phyloP scores from a whole-genome alignment of 2,113 vertebrate genomes.

The Oryzias curvinotus region DNA sequence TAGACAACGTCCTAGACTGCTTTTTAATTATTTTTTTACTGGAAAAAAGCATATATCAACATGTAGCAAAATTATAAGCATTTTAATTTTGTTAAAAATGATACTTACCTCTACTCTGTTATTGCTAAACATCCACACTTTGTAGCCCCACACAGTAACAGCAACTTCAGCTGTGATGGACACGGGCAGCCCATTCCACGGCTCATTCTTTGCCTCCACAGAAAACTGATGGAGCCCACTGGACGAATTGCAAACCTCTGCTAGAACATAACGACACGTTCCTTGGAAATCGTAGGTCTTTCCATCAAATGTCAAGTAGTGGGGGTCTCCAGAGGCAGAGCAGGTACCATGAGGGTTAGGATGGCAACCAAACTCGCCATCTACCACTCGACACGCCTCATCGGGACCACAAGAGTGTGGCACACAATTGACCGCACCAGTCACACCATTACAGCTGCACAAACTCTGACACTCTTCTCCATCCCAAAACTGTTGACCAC shows the following conservation, averaged over 20 bases:
- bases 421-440: slow-evolving; percentile 1
- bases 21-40: no score
- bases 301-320: slow-evolving; percentile 66
- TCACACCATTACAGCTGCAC: slow-evolving; percentile 45
- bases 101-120: slow-evolving; percentile 46
- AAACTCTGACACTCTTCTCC: slow-evolving; percentile 33
- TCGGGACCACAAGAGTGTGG: slow-evolving; percentile 23
- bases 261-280: slow-evolving; percentile 64
- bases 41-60: no score
- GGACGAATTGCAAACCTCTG: slow-evolving; percentile 28
- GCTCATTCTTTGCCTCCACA: slow-evolving; percentile 66
- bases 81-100: rapidly evolving
- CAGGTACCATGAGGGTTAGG: slow-evolving; percentile 48
- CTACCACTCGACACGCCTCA: slow-evolving; percentile 59
- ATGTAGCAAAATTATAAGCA: not conserved
- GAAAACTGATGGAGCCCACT: slow-evolving; percentile 40
- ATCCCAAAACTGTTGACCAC: slow-evolving; percentile 60
- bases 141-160: slow-evolving; percentile 45
- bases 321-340: slow-evolving; percentile 64
- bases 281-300: slow-evolving; percentile 61
- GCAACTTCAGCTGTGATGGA: slow-evolving; percentile 59
- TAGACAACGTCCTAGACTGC: no score
- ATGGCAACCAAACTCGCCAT: slow-evolving; percentile 61
- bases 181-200: slow-evolving; percentile 10
- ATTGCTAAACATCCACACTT: not conserved